Evolutionary conservation across 2,888 invertebrate genomes (phyloP).

Genomic region (Mythimna ferrago): DNA sequence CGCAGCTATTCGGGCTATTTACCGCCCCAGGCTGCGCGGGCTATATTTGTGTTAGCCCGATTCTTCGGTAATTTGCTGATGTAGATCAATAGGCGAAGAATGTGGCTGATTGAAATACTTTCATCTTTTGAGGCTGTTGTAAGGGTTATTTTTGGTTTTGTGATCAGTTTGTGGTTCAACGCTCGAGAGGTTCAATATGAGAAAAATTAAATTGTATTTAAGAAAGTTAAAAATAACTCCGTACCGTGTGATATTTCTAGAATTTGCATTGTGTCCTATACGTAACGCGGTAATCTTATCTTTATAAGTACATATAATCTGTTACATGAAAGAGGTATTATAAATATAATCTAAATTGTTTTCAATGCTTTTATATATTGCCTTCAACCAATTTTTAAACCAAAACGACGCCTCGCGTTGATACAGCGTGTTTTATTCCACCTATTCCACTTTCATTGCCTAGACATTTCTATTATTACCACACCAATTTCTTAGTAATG

Average conservation of each 20-base stretch:
- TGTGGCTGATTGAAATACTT: constrained; percentile 54
- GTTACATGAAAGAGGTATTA: no score
- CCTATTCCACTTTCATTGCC: constrained; percentile 24
- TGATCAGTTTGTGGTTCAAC: background rate
- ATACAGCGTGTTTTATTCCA: constrained; percentile 12
- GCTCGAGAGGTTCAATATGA: background rate
- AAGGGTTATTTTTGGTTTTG: background rate
- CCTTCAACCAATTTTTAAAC: no score
- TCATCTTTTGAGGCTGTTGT: constrained; percentile 22
- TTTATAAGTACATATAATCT: no score
- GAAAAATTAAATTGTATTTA: background rate
- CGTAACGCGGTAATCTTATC: no score
- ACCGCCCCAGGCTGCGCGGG: constrained; percentile 58
- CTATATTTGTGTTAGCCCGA: constrained; percentile 48
- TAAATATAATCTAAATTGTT: background rate
- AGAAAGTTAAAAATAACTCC: background rate
- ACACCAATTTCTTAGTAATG: constrained; percentile 50
- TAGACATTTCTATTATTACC: constrained; percentile 51
- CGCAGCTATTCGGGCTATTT: constrained; percentile 59
- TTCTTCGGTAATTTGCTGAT: constrained; percentile 60
- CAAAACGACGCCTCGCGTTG: background rate
- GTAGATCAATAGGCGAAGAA: constrained; percentile 45
- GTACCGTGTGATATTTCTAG: background rate
- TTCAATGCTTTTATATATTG: background rate
- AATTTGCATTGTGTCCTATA: no score